Conservation (phyloP, 2,888 invertebrate species). For the Linnaemya vulpina region DNA sequence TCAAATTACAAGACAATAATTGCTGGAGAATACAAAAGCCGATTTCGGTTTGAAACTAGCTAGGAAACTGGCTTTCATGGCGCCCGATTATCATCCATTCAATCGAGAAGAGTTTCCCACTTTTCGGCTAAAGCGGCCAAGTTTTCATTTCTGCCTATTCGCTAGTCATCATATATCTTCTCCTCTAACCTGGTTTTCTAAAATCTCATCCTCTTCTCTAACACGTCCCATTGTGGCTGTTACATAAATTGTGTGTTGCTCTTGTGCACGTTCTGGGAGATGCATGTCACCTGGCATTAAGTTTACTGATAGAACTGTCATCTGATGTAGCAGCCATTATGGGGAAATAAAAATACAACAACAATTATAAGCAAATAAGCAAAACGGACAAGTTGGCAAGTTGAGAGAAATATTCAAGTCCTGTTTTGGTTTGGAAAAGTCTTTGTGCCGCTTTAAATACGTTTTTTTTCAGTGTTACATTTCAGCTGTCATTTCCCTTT, state of each 20-base stretch:
- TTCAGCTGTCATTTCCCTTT: conserved; percentile 66
- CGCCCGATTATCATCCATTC: not conserved
- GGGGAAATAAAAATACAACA: conserved; percentile 6
- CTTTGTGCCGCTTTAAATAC: not conserved
- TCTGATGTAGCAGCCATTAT: conserved; percentile 68
- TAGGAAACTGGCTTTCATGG: not conserved
- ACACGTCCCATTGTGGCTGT: conserved; percentile 17
- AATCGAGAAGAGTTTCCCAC: no score
- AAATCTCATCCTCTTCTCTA: conserved; percentile 54
- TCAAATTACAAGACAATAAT: not conserved
- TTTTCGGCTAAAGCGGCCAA: not conserved
- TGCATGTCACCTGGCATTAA: conserved; percentile 74
- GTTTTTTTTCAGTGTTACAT: conserved; percentile 51
- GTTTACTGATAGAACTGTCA: conserved; percentile 75
- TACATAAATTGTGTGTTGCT: conserved; percentile 46
- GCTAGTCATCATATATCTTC: conserved; percentile 60
- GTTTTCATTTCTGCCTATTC: not conserved
- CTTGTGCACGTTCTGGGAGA: conserved; percentile 62
- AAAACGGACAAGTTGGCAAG: conserved; percentile 46
- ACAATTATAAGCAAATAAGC: conserved; percentile 45
- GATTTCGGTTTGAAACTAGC: not conserved
- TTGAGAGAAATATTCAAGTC: conserved; percentile 19
- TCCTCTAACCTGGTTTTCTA: conserved; percentile 68
- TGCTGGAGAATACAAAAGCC: not conserved
- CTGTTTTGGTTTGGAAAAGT: not conserved